These are phyloP conservation scores for Coenonympha glycerion DNA, from an alignment of 2,888 invertebrate species.

Conservation along the genomic window DNA sequence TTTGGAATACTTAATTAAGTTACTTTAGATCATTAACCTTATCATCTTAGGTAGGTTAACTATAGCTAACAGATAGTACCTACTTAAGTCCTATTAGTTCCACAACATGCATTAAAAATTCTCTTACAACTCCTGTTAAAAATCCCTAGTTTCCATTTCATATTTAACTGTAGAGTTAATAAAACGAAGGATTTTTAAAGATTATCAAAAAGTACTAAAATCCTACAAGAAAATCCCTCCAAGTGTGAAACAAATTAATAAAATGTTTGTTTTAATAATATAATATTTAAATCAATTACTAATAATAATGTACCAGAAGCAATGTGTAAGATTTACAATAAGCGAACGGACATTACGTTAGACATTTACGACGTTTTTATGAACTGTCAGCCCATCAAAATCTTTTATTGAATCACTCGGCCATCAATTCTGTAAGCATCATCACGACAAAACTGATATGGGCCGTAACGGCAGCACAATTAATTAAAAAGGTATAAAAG, in stretches of 20 bases:
- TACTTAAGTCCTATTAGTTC: not conserved
- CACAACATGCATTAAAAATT: not conserved
- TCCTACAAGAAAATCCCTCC: no score
- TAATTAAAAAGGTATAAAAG: slow-evolving; percentile 75
- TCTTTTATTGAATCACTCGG: slow-evolving; percentile 68
- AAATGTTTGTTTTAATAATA: no score
- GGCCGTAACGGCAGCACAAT: slow-evolving; percentile 71
- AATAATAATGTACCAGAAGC: no score
- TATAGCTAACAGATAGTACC: not conserved
- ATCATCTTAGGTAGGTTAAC: not conserved
- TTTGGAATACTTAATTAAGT: slow-evolving; percentile 6
- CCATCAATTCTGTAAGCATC: slow-evolving; percentile 64
- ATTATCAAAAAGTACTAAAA: no score
- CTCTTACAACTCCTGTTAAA: no score
- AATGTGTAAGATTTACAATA: slow-evolving; percentile 23
- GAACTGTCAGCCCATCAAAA: slow-evolving; percentile 58
- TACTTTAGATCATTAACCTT: not conserved
- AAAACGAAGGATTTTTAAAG: no score
- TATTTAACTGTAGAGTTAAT: no score
- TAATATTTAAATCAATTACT: no score
- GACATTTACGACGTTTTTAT: slow-evolving; percentile 44
- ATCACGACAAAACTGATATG: slow-evolving; percentile 68
- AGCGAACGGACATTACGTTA: slow-evolving; percentile 7
- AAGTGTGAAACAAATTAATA: no score
- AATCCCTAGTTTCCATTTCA: no score